These are phyloP conservation scores for Acronicta psi DNA, from an alignment of 2,888 invertebrate genomes.

Conservation along the genomic window DNA sequence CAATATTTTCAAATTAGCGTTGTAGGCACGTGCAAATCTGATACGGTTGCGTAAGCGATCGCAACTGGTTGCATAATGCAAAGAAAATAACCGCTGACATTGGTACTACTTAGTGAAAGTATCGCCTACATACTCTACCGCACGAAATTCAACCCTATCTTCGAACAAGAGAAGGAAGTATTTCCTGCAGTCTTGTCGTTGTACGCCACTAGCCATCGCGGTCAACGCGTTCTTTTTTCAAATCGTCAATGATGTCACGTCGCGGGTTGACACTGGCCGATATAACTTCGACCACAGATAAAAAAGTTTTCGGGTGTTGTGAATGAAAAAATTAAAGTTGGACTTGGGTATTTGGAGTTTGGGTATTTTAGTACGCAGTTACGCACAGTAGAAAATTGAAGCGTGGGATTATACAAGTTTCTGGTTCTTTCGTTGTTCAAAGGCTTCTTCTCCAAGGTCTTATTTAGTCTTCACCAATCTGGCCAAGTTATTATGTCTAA, in stretches of 20 bases:
- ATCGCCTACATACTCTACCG: conserved; percentile 50
- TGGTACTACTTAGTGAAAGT: conserved; percentile 86
- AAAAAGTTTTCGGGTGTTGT: conserved; percentile 40
- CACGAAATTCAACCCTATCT: conserved; percentile 43
- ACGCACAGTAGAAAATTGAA: background rate
- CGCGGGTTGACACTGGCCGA: conserved; percentile 57
- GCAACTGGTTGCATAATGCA: conserved; percentile 73
- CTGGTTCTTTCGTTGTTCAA: background rate
- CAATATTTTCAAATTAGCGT: conserved; percentile 46
- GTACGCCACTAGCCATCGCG: conserved; percentile 61
- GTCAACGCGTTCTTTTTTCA: conserved; percentile 64
- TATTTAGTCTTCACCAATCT: no score
- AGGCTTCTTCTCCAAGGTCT: no score
- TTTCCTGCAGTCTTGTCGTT: conserved; percentile 18
- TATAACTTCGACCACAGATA: conserved; percentile 43
- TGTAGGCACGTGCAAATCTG: conserved; percentile 57
- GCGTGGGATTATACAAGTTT: background rate
- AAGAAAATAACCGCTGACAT: conserved; percentile 84
- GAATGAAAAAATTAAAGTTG: conserved; percentile 34
- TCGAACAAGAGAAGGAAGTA: conserved; percentile 16
- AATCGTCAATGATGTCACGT: conserved; percentile 60
- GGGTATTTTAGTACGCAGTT: conserved; percentile 26
- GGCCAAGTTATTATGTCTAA: no score
- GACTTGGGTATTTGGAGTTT: conserved; percentile 21
- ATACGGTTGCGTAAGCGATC: conserved; percentile 68